Percentiles rank a stretch among this genome's conserved stretches.
Evolutionary conservation across 2,888 invertebrate species (phyloP).

Genomic region (Melikaiella ostensackeni): DNA sequence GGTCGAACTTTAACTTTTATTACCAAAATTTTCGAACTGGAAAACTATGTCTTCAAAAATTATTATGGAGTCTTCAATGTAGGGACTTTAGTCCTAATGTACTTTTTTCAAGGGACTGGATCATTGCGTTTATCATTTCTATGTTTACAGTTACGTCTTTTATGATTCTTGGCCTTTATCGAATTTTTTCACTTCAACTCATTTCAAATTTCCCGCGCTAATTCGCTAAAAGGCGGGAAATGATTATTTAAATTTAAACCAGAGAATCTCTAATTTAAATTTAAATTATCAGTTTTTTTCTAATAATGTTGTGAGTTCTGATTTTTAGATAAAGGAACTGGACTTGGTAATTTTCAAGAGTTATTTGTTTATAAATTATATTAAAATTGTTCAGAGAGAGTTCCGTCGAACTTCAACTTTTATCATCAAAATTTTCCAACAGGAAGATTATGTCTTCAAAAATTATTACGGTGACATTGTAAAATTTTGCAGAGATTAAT

Average conservation of each 20-base stretch:
- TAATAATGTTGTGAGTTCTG: no score
- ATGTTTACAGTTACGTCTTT: conserved; percentile 4
- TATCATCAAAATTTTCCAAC: no score
- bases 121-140: conserved; percentile 9
- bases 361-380: neutral
- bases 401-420: no score
- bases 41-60: no score
- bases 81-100: conserved; percentile 22
- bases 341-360: no score
- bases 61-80: conserved; percentile 47
- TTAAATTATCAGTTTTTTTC: no score
- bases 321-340: no score
- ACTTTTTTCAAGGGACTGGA: conserved; percentile 4
- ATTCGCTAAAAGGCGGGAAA: neutral
- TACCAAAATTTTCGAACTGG: no score
- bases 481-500: neutral
- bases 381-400: neutral
- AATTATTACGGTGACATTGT: no score
- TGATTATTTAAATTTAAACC: neutral
- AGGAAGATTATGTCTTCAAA: no score
- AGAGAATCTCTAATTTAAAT: no score
- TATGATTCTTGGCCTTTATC: conserved; percentile 2
- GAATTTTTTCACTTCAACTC: neutral
- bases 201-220: neutral
- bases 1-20: no score